Percentiles rank a stretch among this genome's conserved stretches.
phyloP scores from a whole-genome alignment of 2,888 invertebrate genomes.

The Troides helena region DNA sequence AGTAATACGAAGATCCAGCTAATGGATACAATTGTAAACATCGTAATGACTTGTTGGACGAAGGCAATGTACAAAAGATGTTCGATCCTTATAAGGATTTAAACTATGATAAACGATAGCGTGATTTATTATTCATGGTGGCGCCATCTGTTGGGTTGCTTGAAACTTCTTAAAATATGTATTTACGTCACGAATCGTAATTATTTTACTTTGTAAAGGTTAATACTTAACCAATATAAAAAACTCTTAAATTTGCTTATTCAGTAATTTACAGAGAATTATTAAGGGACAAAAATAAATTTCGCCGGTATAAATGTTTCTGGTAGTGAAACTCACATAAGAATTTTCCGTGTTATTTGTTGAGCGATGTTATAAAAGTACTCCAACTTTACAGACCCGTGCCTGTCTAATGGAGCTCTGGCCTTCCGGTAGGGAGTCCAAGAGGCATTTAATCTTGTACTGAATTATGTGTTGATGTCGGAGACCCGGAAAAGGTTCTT shows the following conservation, averaged over 20 bases:
- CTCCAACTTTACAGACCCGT: conserved; percentile 50
- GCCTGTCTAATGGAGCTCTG: conserved; percentile 66
- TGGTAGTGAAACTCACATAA: conserved; percentile 36
- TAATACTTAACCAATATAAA: background rate
- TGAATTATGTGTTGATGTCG: conserved; percentile 76
- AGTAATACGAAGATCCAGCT: too few species aligned
- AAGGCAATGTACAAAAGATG: too few species aligned
- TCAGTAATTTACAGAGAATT: background rate
- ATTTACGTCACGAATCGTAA: too few species aligned
- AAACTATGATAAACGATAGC: too few species aligned
- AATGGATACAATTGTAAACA: too few species aligned
- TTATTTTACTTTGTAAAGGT: background rate
- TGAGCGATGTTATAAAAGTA: conserved; percentile 48
- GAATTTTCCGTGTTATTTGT: conserved; percentile 39
- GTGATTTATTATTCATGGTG: too few species aligned
- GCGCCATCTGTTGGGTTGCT: too few species aligned
- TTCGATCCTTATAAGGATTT: too few species aligned
- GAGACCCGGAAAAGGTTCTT: conserved; percentile 67
- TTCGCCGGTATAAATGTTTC: conserved; percentile 23
- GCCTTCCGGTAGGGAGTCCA: conserved; percentile 68
- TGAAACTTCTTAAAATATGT: too few species aligned
- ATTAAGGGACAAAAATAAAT: background rate
- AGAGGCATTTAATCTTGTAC: conserved; percentile 74
- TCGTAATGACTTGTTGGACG: too few species aligned
- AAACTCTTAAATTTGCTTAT: background rate